These are phyloP conservation scores for Orestias chungarensis DNA, from an alignment of 2,797 vertebrate species.

Conservation along the genomic window DNA sequence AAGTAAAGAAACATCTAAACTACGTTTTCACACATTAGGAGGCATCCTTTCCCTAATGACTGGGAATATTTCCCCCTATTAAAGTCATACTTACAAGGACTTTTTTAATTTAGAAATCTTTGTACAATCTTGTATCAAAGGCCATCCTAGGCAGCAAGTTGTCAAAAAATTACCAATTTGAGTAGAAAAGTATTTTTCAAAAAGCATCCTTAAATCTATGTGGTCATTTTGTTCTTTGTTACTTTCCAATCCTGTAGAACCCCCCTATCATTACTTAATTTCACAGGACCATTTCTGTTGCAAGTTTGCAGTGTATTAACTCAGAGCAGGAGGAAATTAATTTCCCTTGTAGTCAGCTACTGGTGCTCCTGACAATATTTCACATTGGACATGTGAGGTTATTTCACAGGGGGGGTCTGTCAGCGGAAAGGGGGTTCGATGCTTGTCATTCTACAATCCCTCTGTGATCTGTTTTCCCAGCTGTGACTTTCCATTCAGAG, in stretches of 20 bases:
- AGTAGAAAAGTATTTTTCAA: background rate
- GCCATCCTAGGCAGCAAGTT: background rate
- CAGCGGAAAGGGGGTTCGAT: constrained; percentile 33
- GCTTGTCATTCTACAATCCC: constrained; percentile 57
- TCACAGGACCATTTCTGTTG: constrained; percentile 11
- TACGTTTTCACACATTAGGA: too few relatives aligned
- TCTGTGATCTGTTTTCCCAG: constrained; percentile 64
- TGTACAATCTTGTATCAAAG: background rate
- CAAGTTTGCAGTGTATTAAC: constrained; percentile 19
- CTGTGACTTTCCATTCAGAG: constrained; percentile 73
- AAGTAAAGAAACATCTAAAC: too few relatives aligned
- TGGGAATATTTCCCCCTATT: background rate
- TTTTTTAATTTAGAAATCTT: background rate
- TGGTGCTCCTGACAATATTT: constrained; percentile 58
- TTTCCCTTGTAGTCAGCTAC: constrained; percentile 54
- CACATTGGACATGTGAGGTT: constrained; percentile 62
- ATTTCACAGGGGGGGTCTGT: constrained; percentile 50
- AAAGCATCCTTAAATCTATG: background rate
- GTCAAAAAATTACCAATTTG: background rate
- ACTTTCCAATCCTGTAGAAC: background rate
- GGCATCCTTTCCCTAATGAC: background rate
- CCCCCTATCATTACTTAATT: constrained; percentile 18
- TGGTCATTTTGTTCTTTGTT: background rate
- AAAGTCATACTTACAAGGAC: background rate
- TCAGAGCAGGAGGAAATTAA: constrained; percentile 27